phyloP scores from a whole-genome alignment of 2,797 vertebrate genomes.

The Paramormyrops hopkinsi region DNA sequence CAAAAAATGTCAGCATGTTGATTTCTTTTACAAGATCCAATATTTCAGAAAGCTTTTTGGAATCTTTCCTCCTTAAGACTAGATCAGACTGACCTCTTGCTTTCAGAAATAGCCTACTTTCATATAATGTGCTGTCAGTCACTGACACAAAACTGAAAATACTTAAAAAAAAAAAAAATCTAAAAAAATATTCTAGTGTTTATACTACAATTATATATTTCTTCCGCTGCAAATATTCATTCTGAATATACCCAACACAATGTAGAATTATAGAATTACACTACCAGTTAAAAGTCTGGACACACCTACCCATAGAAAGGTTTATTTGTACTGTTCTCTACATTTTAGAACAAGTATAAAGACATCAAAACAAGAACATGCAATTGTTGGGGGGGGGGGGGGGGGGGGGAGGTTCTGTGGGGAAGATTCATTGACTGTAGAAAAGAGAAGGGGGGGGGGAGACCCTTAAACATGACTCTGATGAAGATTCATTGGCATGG shows the following conservation, averaged over 20 bases:
- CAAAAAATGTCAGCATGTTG: not conserved
- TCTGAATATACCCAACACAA: not conserved
- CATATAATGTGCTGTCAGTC: not conserved
- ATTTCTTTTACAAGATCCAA: not conserved
- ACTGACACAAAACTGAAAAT: not conserved
- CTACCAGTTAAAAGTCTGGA: not conserved
- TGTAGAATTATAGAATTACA: not conserved
- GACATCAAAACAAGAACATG: not conserved
- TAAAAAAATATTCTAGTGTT: not conserved
- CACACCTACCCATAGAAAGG: not conserved
- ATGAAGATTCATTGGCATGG: conserved; percentile 15
- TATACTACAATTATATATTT: not conserved
- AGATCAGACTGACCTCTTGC: not conserved
- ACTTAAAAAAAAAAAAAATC: not conserved
- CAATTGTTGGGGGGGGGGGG: not conserved
- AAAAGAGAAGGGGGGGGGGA: not conserved
- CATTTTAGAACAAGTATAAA: not conserved
- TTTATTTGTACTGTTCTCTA: not conserved
- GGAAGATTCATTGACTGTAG: conserved; percentile 13
- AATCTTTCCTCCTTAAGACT: not conserved
- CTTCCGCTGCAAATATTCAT: not conserved
- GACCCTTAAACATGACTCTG: not conserved
- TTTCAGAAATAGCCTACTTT: not conserved
- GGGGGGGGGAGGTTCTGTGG: not conserved
- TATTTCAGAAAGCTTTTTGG: not conserved